Percentiles rank a stretch among this genome's conserved stretches.
phyloP scores from a whole-genome alignment of 1,140 invertebrate species.

The Atta texana region DNA sequence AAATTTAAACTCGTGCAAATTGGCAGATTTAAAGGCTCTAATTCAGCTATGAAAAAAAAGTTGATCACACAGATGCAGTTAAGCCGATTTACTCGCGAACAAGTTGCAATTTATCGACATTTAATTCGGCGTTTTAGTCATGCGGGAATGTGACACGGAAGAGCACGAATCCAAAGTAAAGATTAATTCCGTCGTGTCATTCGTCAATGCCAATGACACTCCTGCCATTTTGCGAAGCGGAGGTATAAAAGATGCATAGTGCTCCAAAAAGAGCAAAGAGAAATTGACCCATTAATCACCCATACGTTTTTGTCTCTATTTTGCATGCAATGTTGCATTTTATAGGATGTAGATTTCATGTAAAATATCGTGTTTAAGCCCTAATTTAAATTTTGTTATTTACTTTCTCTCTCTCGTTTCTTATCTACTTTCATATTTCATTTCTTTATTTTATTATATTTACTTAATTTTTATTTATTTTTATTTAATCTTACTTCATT shows the following conservation, averaged over 20 bases:
- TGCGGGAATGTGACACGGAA: not conserved
- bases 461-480: too few relatives aligned
- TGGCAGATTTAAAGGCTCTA: not conserved
- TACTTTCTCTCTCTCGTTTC: not conserved
- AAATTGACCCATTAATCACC: constrained; percentile 71
- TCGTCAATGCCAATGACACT: constrained; percentile 75
- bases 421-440: too few relatives aligned
- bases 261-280: constrained; percentile 56
- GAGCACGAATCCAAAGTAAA: not conserved
- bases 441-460: too few relatives aligned
- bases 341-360: too few relatives aligned
- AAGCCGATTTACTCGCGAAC: constrained; percentile 24
- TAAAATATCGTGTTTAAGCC: not conserved
- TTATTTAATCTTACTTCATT: too few relatives aligned
- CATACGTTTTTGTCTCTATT: constrained; percentile 53
- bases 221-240: constrained; percentile 59
- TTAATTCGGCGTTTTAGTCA: constrained; percentile 35
- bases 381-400: constrained; percentile 7
- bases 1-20: not conserved
- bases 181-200: constrained; percentile 76
- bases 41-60: not conserved
- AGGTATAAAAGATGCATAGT: constrained; percentile 62
- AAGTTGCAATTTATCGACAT: constrained; percentile 52
- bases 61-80: not conserved
- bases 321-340: constrained; percentile 13